Conservation (phyloP, 2,113 vertebrate species). For the Sturnus vulgaris region DNA sequence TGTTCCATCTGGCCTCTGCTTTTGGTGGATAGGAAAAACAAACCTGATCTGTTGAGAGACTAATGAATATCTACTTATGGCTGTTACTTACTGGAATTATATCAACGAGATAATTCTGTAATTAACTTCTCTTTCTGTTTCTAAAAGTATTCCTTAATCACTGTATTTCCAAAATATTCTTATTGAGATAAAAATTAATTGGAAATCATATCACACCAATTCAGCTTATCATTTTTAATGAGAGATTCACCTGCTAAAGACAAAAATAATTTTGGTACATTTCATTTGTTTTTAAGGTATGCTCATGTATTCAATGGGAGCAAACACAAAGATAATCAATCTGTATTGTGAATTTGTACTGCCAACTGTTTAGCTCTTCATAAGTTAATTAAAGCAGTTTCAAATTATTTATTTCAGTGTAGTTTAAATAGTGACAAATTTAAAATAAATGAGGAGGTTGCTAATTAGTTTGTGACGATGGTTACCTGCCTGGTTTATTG, state of each 20-base stretch:
- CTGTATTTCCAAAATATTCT: background rate
- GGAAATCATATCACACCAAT: background rate
- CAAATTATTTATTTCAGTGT: slow-evolving; percentile 3
- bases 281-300: background rate
- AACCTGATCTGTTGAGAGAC: background rate
- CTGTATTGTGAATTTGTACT: background rate
- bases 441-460: slow-evolving; percentile 37
- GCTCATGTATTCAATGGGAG: background rate
- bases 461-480: slow-evolving; percentile 50
- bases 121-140: background rate
- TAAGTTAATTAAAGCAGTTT: slow-evolving; percentile 22
- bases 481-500: background rate
- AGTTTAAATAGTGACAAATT: slow-evolving; percentile 49
- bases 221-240: background rate
- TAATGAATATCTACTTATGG: background rate
- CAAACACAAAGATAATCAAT: background rate
- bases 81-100: background rate
- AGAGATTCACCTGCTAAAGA: background rate
- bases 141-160: background rate
- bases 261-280: background rate
- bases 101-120: background rate
- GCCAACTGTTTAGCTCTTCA: background rate
- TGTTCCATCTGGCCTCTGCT: background rate
- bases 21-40: background rate
- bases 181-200: background rate